phyloP scores from a whole-genome alignment of 2,797 vertebrate genomes.

The Heteromormyrus szaboi region DNA sequence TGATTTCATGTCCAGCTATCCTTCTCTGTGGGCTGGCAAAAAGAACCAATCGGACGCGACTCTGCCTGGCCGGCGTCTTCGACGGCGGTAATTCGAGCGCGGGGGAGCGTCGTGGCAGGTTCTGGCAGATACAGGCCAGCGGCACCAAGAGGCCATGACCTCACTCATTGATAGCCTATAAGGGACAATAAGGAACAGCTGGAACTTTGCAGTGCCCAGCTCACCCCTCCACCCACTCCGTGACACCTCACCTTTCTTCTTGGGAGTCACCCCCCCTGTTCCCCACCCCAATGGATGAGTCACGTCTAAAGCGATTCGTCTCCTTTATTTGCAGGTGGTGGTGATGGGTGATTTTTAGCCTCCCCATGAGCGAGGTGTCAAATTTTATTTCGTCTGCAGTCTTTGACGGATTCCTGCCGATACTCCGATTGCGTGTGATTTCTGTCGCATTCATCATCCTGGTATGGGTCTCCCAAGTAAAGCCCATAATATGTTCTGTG shows the following conservation, averaged over 20 bases:
- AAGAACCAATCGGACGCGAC: not conserved
- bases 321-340: not conserved
- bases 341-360: not conserved
- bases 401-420: not conserved
- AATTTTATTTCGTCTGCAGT: not conserved
- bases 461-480: not conserved
- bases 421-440: not conserved
- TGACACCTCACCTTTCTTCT: not conserved
- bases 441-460: not conserved
- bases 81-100: conserved; percentile 55
- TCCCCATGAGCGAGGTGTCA: not conserved
- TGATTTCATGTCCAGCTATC: not conserved
- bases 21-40: conserved; percentile 23
- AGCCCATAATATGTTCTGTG: not conserved
- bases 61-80: conserved; percentile 56
- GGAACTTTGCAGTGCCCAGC: conserved; percentile 24
- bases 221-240: not conserved
- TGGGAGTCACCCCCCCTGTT: not conserved
- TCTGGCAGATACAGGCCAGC: conserved; percentile 46
- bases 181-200: conserved; percentile 51
- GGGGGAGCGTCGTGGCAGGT: conserved; percentile 48
- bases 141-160: conserved; percentile 46
- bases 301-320: not conserved
- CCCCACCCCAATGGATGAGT: not conserved
- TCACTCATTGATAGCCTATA: conserved; percentile 57